Base-by-base conservation (phyloP, 2,888 invertebrate species). In the Drosophila peninsularis region DNA sequence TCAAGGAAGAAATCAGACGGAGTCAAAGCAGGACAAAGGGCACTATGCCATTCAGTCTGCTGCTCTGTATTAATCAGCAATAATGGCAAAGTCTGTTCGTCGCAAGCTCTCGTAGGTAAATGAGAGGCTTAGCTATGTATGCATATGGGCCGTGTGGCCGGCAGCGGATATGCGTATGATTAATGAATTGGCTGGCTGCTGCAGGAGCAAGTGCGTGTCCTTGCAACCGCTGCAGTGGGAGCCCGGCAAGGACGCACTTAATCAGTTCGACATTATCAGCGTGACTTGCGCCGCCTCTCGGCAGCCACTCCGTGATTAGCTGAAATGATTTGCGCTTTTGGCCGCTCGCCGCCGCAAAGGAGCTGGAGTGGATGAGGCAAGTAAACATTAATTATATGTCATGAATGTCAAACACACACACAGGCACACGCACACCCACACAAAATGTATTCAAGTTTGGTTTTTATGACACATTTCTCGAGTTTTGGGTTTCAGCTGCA, bases 241-340 rank as follows among this genome's bases (percentile, higher is more conserved):
- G 36, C 24, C 27, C 45, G 64, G 65, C 73, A 72, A 80, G 81
- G 78, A 83, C 78, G 87, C 85, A 89, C 88, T 82, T 82, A 88
- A 82, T 89, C 82, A 81, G 85, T 74, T 87, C 82, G 71, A 89
- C 89, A 78, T 81, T 84, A 89, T 87, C 89, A 89, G 75, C 68
- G 71, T 82, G 82, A 82, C 89, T 82, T 84, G 82, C 82, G 62
- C 49, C 45, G 55, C 64, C 64, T 60, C 65, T 75, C 58, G 61
- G 62, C 13, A 64, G 70, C 64, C 80, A 79, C 80, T 76, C 39
- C 60, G 53, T 75, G 79, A 75, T 75, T 79, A 79, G 75, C 53
- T 36, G 45, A 54, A 76, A 76, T 76, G 77, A 76, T 64, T 75
- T 39, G 71, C 55, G 39, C 55, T 56, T 76, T 66, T 36, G 21